Conservation (phyloP, 35 echinoderm and acorn worm genomes). For the Antedon bifida region DNA sequence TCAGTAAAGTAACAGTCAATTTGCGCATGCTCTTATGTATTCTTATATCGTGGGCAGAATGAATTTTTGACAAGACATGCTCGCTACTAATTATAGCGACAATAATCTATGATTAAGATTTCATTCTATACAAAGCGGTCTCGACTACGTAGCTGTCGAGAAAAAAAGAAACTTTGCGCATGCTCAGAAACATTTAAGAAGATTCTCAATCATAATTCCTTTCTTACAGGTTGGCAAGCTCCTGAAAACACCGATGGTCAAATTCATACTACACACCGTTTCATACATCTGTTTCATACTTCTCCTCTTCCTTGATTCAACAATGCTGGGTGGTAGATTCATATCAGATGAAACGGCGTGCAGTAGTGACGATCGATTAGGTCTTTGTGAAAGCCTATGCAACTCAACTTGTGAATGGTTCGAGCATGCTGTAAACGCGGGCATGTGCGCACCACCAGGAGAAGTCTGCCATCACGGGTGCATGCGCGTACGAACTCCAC, state of each 20-base stretch:
- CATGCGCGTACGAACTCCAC: not conserved
- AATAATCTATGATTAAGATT: too few species aligned
- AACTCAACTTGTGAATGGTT: not conserved
- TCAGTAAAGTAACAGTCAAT: too few species aligned
- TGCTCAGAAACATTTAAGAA: too few species aligned
- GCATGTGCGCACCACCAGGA: not conserved
- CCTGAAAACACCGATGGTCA: constrained; percentile 50
- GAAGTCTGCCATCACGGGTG: not conserved
- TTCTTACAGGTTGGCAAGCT: constrained; percentile 31
- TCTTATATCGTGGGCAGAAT: too few species aligned
- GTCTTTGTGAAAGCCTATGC: not conserved
- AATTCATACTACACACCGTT: constrained; percentile 64
- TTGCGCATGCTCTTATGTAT: too few species aligned
- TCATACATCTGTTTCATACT: constrained; percentile 68
- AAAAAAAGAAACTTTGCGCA: too few species aligned
- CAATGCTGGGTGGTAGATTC: not conserved
- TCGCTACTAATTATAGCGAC: too few species aligned
- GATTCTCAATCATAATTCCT: not conserved
- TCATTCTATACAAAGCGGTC: too few species aligned
- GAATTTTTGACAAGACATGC: too few species aligned
- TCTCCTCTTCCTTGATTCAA: constrained; percentile 68
- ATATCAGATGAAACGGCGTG: not conserved
- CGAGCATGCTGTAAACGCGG: not conserved
- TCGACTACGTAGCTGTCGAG: too few species aligned
- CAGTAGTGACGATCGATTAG: not conserved